phyloP scores from a whole-genome alignment of 2,113 vertebrate species.

The Lanius collurio region DNA sequence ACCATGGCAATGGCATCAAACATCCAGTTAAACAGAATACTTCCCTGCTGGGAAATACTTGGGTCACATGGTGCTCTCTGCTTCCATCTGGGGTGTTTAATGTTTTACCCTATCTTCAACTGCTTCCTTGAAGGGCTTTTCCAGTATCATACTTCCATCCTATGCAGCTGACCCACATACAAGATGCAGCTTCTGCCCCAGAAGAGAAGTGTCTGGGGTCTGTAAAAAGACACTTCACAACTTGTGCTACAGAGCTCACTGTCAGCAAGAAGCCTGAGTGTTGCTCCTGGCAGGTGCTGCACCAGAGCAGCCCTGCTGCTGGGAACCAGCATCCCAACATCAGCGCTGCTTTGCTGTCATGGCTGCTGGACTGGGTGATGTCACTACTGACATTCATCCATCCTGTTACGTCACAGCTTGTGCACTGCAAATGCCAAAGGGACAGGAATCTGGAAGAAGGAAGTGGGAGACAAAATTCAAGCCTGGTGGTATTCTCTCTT shows the following conservation, averaged over 20 bases:
- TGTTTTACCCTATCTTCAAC: background rate
- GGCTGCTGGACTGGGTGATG: background rate
- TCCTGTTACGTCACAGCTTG: background rate
- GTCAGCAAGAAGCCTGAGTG: background rate
- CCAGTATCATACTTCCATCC: background rate
- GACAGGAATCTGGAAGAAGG: background rate
- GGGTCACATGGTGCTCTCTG: background rate
- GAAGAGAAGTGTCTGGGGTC: background rate
- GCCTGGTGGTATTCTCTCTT: background rate
- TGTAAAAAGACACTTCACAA: background rate
- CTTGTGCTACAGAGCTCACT: background rate
- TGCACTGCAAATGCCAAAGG: background rate
- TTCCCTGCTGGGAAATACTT: background rate
- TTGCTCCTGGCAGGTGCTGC: background rate
- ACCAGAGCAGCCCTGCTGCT: background rate
- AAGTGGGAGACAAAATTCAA: background rate
- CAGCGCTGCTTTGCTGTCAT: background rate
- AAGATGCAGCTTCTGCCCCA: background rate
- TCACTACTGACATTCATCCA: background rate
- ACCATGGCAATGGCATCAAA: background rate
- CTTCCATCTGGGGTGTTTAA: background rate
- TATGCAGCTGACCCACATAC: background rate
- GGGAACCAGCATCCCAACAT: accelerated
- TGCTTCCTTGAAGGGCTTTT: background rate
- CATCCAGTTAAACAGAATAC: background rate